Evolutionary conservation across 1,140 invertebrate genomes (phyloP).

Genomic region (Sinella curviseta): DNA sequence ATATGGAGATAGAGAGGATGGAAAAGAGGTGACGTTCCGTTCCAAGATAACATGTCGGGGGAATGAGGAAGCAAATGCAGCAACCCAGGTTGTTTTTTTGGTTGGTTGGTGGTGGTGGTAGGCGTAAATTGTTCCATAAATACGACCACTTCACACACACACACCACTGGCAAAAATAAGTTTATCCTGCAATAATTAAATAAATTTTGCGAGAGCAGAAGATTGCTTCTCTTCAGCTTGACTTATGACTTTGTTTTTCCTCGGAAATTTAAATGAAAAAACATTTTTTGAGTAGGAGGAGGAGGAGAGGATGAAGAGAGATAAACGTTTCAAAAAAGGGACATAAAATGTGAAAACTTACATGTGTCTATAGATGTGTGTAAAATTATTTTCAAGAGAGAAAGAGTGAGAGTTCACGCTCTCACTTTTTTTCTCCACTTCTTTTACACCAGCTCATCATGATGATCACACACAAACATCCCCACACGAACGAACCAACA

Average conservation of each 20-base stretch:
- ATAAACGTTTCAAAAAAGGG: neutral
- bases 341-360: neutral
- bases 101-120: neutral
- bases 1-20: too few relatives aligned
- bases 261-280: constrained; percentile 3
- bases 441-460: neutral
- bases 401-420: constrained; percentile 11
- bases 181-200: neutral
- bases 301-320: neutral
- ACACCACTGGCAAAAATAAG: neutral
- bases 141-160: neutral
- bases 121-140: constrained; percentile 23
- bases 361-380: neutral
- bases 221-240: neutral
- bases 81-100: neutral
- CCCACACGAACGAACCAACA: neutral
- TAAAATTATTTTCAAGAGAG: constrained; percentile 23
- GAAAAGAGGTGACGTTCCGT: too few relatives aligned
- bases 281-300: neutral
- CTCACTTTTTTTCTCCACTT: neutral
- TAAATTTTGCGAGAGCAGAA: neutral
- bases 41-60: too few relatives aligned
- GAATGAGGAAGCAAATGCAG: too few relatives aligned
- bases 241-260: neutral
- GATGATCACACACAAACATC: neutral